A percentile compares a stretch with the other conserved stretches of the same genome.
These are phyloP conservation scores for Leptinotarsa defecta DNA, from an alignment of 1,140 invertebrate species.

Conservation along the genomic window DNA sequence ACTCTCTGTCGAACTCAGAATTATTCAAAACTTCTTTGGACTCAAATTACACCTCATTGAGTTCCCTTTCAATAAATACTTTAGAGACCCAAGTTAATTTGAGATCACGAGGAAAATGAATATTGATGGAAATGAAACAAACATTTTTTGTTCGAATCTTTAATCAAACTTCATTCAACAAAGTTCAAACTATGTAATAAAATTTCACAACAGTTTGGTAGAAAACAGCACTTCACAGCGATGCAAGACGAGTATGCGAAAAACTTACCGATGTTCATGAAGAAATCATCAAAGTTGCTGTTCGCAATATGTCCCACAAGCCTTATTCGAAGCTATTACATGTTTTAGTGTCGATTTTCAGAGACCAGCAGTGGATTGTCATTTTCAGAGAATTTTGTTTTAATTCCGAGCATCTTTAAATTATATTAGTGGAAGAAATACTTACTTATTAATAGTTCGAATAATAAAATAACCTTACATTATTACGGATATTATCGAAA, in stretches of 20 bases:
- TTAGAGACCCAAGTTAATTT: too few relatives aligned
- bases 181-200: conserved; percentile 56
- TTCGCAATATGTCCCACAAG: conserved; percentile 32
- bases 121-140: neutral
- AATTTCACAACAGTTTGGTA: conserved; percentile 54
- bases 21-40: too few relatives aligned
- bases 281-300: conserved; percentile 16
- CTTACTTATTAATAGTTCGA: conserved; percentile 46
- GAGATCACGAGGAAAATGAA: too few relatives aligned
- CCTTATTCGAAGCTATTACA: conserved; percentile 4
- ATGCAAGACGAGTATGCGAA: conserved; percentile 38
- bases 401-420: conserved; percentile 41
- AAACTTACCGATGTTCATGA: conserved; percentile 8
- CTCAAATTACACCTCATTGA: too few relatives aligned
- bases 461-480: conserved; percentile 45
- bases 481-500: conserved; percentile 49
- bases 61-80: too few relatives aligned
- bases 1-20: too few relatives aligned
- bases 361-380: conserved; percentile 47
- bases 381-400: conserved; percentile 38
- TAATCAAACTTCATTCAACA: conserved; percentile 56
- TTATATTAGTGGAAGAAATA: conserved; percentile 41
- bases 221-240: conserved; percentile 48
- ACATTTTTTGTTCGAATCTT: conserved; percentile 35
- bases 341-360: conserved; percentile 26